Evolutionary conservation across 2,888 invertebrate genomes (phyloP).

Genomic region (Heliconius aoede): DNA sequence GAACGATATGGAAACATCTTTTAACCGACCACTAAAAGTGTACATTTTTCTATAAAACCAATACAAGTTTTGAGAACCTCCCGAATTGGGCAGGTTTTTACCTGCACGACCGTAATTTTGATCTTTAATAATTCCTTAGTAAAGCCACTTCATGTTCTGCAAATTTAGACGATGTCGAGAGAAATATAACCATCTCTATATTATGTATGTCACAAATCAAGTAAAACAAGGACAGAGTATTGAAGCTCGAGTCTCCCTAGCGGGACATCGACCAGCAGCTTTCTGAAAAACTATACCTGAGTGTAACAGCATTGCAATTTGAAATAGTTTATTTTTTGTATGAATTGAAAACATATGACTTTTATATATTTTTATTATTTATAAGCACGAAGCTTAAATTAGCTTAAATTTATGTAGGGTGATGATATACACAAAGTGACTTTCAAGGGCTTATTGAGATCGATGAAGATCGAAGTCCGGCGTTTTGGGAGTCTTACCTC

Average conservation of each 20-base stretch:
- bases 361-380: no score
- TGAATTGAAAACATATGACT: no score
- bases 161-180: conserved; percentile 60
- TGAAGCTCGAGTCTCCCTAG: conserved; percentile 74
- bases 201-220: conserved; percentile 54
- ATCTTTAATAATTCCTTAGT: conserved; percentile 72
- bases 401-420: neutral
- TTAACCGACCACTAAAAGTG: conserved; percentile 55
- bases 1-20: conserved; percentile 60
- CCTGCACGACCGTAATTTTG: conserved; percentile 71
- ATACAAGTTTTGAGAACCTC: conserved; percentile 50
- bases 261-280: conserved; percentile 84
- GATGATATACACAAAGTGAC: neutral
- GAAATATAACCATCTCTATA: conserved; percentile 61
- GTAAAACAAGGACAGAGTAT: conserved; percentile 62
- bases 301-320: conserved; percentile 64
- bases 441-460: neutral
- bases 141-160: conserved; percentile 77
- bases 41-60: conserved; percentile 48
- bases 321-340: conserved; percentile 45
- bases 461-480: neutral
- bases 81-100: conserved; percentile 63
- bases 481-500: neutral
- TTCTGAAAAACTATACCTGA: conserved; percentile 76
- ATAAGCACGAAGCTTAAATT: neutral